Percentiles rank a stretch among this genome's conserved stretches.
phyloP scores from a whole-genome alignment of 1,140 invertebrate genomes.

The Megalonaias nervosa region DNA sequence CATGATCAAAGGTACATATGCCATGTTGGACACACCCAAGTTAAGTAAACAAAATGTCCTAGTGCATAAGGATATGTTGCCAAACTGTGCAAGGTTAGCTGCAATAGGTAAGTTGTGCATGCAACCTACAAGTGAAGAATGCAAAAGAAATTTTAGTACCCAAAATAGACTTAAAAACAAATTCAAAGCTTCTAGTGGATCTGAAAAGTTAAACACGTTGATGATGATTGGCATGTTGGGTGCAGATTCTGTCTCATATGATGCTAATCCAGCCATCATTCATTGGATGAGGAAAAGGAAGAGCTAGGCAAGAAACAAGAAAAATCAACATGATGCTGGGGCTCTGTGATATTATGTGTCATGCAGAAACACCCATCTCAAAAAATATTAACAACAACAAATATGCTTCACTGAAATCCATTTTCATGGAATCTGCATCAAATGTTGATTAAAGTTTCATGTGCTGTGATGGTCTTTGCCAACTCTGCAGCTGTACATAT shows the following conservation, averaged over 20 bases:
- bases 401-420: no score
- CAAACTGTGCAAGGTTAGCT: background rate
- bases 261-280: background rate
- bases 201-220: conserved; percentile 2
- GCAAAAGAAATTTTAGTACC: conserved; percentile 3
- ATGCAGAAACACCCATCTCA: no score
- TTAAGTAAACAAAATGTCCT: background rate
- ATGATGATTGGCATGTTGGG: conserved; percentile 15
- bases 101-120: background rate
- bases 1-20: background rate
- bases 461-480: no score
- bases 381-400: no score
- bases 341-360: no score
- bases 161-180: conserved; percentile 12
- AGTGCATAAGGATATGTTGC: background rate
- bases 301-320: background rate
- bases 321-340: no score
- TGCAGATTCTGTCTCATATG: background rate
- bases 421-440: no score
- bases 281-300: conserved; percentile 2
- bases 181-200: background rate
- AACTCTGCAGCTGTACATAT: no score
- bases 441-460: no score
- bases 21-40: background rate
- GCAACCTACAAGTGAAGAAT: background rate